Conservation (phyloP, 53 echinoderm and acorn worm species). For the Actinopyga echinites region DNA sequence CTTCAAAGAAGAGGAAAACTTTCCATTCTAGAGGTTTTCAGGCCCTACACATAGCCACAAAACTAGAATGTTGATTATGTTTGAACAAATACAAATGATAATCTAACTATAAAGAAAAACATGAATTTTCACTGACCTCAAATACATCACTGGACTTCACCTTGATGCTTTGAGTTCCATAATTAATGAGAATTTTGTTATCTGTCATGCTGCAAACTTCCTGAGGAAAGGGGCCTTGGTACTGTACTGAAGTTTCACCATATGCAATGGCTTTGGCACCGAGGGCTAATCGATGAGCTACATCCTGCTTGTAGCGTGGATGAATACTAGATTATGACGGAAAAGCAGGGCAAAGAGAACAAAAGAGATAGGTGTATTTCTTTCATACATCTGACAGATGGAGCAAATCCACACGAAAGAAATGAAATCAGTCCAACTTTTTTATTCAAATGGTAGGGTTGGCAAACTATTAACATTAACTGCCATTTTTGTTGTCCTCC, state of each 20-base stretch:
- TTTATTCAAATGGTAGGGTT: too few species aligned
- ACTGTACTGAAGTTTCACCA: slow-evolving; percentile 46
- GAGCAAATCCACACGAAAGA: neutral
- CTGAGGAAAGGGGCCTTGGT: slow-evolving; percentile 74
- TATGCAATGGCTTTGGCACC: slow-evolving; percentile 80
- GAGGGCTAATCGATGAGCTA: slow-evolving; percentile 69
- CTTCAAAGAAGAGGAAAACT: too few species aligned
- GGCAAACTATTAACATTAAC: too few species aligned
- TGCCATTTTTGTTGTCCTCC: too few species aligned
- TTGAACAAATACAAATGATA: too few species aligned
- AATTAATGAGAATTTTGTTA: slow-evolving; percentile 51
- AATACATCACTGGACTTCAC: slow-evolving; percentile 58
- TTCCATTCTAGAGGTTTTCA: too few species aligned
- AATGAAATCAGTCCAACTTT: neutral
- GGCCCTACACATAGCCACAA: neutral
- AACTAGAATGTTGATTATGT: too few species aligned
- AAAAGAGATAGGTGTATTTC: neutral
- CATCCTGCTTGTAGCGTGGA: slow-evolving; percentile 91
- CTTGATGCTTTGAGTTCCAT: slow-evolving; percentile 47
- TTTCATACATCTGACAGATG: neutral
- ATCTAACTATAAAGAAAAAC: too few species aligned
- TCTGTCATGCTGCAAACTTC: slow-evolving; percentile 41
- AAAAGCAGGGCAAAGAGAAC: neutral
- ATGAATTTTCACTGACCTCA: slow-evolving; percentile 63
- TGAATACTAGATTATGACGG: slow-evolving; percentile 65